Evolutionary conservation across 2,113 vertebrate species (phyloP).

Genomic region (Forbesichthys papilliferus): DNA sequence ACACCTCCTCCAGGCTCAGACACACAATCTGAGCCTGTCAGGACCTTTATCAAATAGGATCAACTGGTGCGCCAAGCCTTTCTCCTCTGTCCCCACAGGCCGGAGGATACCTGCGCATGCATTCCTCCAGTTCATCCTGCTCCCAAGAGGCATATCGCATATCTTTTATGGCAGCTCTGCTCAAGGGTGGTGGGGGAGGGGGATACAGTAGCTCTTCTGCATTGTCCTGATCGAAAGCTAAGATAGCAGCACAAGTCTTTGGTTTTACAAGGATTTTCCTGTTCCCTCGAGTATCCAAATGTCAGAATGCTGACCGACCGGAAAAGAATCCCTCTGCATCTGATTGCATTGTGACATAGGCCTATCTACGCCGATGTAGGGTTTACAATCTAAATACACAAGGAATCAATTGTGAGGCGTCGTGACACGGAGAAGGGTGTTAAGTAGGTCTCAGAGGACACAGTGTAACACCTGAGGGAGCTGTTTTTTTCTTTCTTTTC

Average conservation of each 20-base stretch:
- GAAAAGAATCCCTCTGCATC: conserved; percentile 1
- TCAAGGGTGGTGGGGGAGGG: background rate
- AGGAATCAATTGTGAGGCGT: conserved; percentile 21
- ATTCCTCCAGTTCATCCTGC: conserved; percentile 68
- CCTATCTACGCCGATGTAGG: no score
- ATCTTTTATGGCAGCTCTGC: conserved; percentile 56
- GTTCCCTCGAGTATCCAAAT: conserved; percentile 24
- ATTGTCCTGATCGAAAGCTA: conserved; percentile 54
- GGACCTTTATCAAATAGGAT: conserved; percentile 70
- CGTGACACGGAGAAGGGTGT: conserved; percentile 15
- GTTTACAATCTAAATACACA: conserved; percentile 14
- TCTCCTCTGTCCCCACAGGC: conserved; percentile 62
- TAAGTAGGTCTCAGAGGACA: conserved; percentile 18
- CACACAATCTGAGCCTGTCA: conserved; percentile 74
- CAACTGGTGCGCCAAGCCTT: conserved; percentile 63
- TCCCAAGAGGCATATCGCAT: conserved; percentile 67
- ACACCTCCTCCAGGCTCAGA: conserved; percentile 71
- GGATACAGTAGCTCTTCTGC: conserved; percentile 56
- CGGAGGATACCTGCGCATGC: conserved; percentile 61
- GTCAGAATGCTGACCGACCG: conserved; percentile 37
- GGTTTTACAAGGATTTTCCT: conserved; percentile 31
- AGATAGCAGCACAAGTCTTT: conserved; percentile 34
- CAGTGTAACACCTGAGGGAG: conserved; percentile 22
- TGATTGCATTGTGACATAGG: no score
- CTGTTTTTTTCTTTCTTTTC: background rate